Conservation (phyloP, 2,797 vertebrate species). For the Poeciliopsis turneri region DNA sequence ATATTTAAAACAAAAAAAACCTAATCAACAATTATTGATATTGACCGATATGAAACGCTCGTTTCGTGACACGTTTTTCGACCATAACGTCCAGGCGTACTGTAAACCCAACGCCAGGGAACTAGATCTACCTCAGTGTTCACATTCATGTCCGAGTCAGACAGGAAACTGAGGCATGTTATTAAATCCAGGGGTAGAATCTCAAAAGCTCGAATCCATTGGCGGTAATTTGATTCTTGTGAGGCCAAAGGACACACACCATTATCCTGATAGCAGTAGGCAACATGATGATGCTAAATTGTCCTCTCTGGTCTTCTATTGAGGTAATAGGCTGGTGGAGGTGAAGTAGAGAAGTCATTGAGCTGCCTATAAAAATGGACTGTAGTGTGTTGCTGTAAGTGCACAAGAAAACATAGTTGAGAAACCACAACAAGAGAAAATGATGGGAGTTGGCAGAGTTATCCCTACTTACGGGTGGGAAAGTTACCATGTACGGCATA, state of each 20-base stretch:
- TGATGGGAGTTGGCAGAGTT: neutral
- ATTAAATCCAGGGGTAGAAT: neutral
- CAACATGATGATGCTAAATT: slow-evolving; percentile 22
- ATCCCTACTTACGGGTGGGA: neutral
- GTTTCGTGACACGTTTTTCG: no score
- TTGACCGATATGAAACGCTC: no score
- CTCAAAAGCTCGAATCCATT: slow-evolving; percentile 20
- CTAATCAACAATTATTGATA: no score
- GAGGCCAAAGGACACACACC: slow-evolving; percentile 32
- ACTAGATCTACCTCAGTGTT: neutral
- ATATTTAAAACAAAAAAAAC: no score
- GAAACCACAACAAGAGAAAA: neutral
- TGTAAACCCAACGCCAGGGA: neutral
- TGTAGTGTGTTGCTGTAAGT: slow-evolving; percentile 9
- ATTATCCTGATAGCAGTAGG: slow-evolving; percentile 34
- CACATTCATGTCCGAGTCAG: neutral
- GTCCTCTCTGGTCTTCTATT: slow-evolving; percentile 24
- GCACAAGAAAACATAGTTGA: neutral
- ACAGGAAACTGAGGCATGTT: neutral
- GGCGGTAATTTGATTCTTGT: slow-evolving; percentile 39
- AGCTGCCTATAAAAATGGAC: slow-evolving; percentile 17
- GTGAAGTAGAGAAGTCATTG: slow-evolving; percentile 36
- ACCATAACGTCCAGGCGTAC: no score
- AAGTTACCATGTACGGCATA: neutral
- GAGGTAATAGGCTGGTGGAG: slow-evolving; percentile 18